These are phyloP conservation scores for Edolisoma coerulescens DNA, from an alignment of 2,113 vertebrate genomes.

Conservation along the genomic window DNA sequence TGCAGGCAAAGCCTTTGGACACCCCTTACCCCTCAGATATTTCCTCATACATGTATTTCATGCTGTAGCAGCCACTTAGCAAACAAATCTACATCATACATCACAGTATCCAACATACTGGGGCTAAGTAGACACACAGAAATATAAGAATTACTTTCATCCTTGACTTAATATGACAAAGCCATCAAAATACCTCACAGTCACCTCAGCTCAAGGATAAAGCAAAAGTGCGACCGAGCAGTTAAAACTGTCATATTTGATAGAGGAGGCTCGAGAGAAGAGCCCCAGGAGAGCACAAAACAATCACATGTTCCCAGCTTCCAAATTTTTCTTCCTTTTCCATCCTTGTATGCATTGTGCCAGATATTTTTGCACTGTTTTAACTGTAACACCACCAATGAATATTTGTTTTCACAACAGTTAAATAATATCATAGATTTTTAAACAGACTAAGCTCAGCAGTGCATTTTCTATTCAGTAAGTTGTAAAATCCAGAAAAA, in stretches of 20 bases:
- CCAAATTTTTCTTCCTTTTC: background rate
- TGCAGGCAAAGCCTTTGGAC: background rate
- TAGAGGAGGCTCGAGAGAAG: background rate
- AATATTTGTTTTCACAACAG: background rate
- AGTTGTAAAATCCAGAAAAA: background rate
- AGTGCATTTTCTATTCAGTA: background rate
- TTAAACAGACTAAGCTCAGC: background rate
- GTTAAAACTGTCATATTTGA: background rate
- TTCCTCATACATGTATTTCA: background rate
- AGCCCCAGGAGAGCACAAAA: background rate
- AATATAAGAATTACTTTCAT: background rate
- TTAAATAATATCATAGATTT: background rate
- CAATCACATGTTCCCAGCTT: background rate
- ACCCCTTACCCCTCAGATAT: background rate
- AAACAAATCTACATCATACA: background rate
- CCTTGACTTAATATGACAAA: conserved; percentile 4
- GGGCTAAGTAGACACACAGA: background rate
- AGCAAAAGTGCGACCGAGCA: background rate
- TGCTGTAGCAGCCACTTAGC: background rate
- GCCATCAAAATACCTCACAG: background rate
- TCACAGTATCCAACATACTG: background rate
- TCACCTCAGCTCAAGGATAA: background rate
- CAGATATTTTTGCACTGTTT: background rate
- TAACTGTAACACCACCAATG: background rate
- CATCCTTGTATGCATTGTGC: background rate